Evolutionary conservation across 2,888 invertebrate genomes (phyloP), one percentile per base, ranked within the genome.

Genomic region (Macrostomum cliftonense): DNA sequence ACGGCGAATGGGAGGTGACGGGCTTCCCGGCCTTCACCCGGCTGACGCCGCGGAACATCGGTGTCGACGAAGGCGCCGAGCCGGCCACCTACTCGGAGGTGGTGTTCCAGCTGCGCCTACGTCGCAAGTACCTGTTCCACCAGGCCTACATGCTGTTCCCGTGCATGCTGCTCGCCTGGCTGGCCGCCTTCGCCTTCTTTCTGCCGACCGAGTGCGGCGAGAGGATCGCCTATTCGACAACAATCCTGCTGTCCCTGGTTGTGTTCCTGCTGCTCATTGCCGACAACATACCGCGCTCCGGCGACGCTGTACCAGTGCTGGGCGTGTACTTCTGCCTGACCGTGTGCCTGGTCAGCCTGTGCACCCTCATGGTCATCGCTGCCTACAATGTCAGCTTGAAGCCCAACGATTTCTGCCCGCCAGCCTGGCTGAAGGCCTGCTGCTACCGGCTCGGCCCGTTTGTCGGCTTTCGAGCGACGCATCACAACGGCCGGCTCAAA

Each of bases 1-100:
- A 50, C 20, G 50, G 50, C 39, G 50, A 50, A 50, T 50, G 50
- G 50, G 50, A 50, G 13, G 50, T 50, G 2, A 16, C 49, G 2
- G 50, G 48, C 28, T 50, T 50, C 28, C 50, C 50, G 28, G 45
- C 46, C 12, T 50, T 20, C 20, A 9, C 36, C n/a, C 28, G 36
- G 48, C 49, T 19, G 16, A 21, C n/a, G 37, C 16, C 49, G 9
- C n/a, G n/a, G n/a, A n/a, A 9, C 4, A 9, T 28, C 28, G 49
- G 49, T 5, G 49, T 16, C n/a, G 49, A 50, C 38, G 16, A 16
- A 4, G 20, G 42, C n/a, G 48, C 38, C 16, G 28, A 28, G 28
- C 21, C 19, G 7, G 21, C 45, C n/a, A 19, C 9, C 39, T 50
- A 50, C 39, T 39, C 50, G 5, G 50, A 50, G 40, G 50, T 50